These are phyloP conservation scores for Pachypsylla venusta DNA, from an alignment of 1,140 invertebrate species.

Conservation along the genomic window DNA sequence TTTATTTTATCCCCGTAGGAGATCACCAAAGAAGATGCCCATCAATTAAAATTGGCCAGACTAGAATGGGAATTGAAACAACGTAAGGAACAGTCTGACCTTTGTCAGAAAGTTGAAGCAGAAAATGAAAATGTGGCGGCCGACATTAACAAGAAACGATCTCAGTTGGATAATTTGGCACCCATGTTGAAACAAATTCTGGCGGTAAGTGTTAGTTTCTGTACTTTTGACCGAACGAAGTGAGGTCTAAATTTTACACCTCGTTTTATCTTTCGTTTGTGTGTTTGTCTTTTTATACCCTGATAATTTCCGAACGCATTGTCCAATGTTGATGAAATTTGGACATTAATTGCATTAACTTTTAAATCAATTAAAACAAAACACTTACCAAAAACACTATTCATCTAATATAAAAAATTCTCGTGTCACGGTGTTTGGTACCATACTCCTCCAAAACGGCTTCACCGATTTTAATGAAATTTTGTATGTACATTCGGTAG, in stretches of 20 bases:
- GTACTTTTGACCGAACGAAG: too few species aligned
- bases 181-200: slow-evolving; percentile 60
- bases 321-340: not conserved
- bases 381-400: too few species aligned
- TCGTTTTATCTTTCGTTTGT: too few species aligned
- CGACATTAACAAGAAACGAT: slow-evolving; percentile 63
- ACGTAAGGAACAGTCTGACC: slow-evolving; percentile 60
- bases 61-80: slow-evolving; percentile 87
- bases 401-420: too few species aligned
- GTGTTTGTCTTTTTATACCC: too few species aligned
- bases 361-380: too few species aligned
- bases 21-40: slow-evolving; percentile 47
- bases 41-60: slow-evolving; percentile 68
- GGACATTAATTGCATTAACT: too few species aligned
- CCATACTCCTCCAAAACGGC: too few species aligned
- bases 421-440: too few species aligned
- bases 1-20: slow-evolving; percentile 40
- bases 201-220: slow-evolving; percentile 38
- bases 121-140: slow-evolving; percentile 58
- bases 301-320: not conserved
- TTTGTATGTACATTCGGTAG: too few species aligned
- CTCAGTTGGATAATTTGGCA: slow-evolving; percentile 61
- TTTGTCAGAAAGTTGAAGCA: slow-evolving; percentile 57
- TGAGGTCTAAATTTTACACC: too few species aligned
- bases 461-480: too few species aligned